Evolutionary conservation across 2,888 invertebrate genomes (phyloP).

Genomic region (Pheosia gnoma): DNA sequence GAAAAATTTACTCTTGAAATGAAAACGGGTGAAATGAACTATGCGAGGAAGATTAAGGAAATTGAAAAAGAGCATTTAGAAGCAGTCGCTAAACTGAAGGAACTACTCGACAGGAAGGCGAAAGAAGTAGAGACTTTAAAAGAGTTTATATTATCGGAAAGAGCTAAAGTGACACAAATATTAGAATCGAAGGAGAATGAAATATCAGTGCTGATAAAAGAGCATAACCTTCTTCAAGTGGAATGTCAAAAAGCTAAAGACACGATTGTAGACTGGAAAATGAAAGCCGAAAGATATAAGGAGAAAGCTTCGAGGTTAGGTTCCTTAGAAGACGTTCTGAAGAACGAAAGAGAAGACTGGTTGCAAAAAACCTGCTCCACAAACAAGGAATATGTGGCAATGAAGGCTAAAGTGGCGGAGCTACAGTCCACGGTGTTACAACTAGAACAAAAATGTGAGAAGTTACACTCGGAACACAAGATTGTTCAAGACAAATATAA

Average conservation of each 20-base stretch:
- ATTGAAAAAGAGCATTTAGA: conserved; percentile 78
- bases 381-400: conserved; percentile 64
- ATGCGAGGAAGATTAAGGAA: conserved; percentile 75
- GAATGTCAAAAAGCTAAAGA: conserved; percentile 71
- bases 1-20: conserved; percentile 86
- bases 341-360: conserved; percentile 72
- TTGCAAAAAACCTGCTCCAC: conserved; percentile 57
- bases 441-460: conserved; percentile 65
- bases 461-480: conserved; percentile 71
- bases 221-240: conserved; percentile 66
- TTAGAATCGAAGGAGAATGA: conserved; percentile 80
- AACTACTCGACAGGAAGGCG: conserved; percentile 78
- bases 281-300: conserved; percentile 68
- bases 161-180: conserved; percentile 77
- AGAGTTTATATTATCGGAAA: conserved; percentile 78
- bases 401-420: conserved; percentile 72
- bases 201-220: conserved; percentile 73
- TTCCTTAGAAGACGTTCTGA: conserved; percentile 65
- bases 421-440: conserved; percentile 72
- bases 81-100: conserved; percentile 74
- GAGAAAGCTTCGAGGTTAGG: conserved; percentile 61
- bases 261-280: conserved; percentile 62
- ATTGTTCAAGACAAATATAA: conserved; percentile 85
- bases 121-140: conserved; percentile 81
- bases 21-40: conserved; percentile 83